Base-by-base conservation (phyloP, 2,888 invertebrate species). In the Dynastes hyllus region DNA sequence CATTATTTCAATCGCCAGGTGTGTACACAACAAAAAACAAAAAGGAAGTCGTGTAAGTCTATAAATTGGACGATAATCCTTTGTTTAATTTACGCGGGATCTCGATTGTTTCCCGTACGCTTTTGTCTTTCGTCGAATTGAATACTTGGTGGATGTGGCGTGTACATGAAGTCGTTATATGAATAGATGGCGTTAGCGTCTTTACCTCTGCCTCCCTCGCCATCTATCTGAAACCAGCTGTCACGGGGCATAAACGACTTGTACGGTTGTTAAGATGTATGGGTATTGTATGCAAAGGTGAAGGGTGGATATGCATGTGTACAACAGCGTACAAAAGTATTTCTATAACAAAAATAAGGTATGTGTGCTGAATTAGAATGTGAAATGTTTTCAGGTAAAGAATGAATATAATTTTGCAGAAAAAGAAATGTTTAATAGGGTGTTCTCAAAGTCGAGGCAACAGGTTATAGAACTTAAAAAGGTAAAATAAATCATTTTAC, bases 51-150 rank as follows among this genome's bases (percentile, higher is more conserved):
- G 45, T 45, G n/a, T 13, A 63, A 63, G 29, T 63, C 63, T 32
- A n/a, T 63, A 63, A 63, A 63, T 63, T 63, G 63, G 13, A 29
- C 9, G 27, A 63, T 63, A 63, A 63, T 63, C 32, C 8, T 63
- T 63, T 63, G 63, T 63, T 63, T 63, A 63, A 63, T 63, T 63
- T 63, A 63, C 29, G 63, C 63, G 63, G 63, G 13, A 63, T 63
- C n/a, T 63, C 63, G 29, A 63, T 63, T 63, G 63, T 63, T 63
- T 63, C 63, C 32, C 63, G 32, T 29, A 13, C 3, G 29, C 63
- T 63, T 63, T 63, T 27, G 29, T 63, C 63, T 2, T 13, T 32
- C 9, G 29, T 13, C 32, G 63, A 63, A 63, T 9, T 63, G 29
- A 63, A 63, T 22, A 32, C 11, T 22, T 63, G 63, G 45, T 11